These are phyloP conservation scores for Brachionus angularis DNA, from an alignment of 1,140 invertebrate genomes.

Conservation along the genomic window DNA sequence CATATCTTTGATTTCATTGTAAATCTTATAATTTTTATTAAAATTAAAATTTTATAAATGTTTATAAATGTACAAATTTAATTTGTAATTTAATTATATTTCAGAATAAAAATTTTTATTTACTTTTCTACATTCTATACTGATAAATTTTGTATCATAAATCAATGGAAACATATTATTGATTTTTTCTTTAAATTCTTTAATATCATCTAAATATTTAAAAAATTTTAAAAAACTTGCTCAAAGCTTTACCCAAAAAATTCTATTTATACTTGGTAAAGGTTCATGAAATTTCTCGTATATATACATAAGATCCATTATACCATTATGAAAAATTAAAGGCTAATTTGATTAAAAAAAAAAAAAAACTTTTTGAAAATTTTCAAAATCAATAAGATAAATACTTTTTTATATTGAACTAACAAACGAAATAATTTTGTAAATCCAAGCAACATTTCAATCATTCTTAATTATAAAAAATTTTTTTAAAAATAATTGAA, in stretches of 20 bases:
- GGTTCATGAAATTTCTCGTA: conserved; percentile 69
- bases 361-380: not conserved
- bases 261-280: conserved; percentile 62
- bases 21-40: not conserved
- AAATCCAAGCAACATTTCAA: conserved; percentile 65
- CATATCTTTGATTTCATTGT: conserved; percentile 30
- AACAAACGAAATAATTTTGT: conserved; percentile 66
- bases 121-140: conserved; percentile 56
- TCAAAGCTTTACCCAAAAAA: too few species aligned
- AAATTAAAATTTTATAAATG: too few species aligned
- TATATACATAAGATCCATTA: conserved; percentile 68
- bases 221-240: not conserved
- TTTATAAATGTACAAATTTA: too few species aligned
- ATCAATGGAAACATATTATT: conserved; percentile 66
- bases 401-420: conserved; percentile 60
- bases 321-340: conserved; percentile 70
- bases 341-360: conserved; percentile 57
- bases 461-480: conserved; percentile 50
- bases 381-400: not conserved
- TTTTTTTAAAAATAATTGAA: too few species aligned
- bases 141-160: conserved; percentile 71
- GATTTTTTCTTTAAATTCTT: conserved; percentile 65
- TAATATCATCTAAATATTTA: conserved; percentile 61
- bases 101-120: too few species aligned
- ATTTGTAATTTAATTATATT: too few species aligned